Evolutionary conservation across 2,113 vertebrate genomes (phyloP).

Genomic region (Polypterus bichir): DNA sequence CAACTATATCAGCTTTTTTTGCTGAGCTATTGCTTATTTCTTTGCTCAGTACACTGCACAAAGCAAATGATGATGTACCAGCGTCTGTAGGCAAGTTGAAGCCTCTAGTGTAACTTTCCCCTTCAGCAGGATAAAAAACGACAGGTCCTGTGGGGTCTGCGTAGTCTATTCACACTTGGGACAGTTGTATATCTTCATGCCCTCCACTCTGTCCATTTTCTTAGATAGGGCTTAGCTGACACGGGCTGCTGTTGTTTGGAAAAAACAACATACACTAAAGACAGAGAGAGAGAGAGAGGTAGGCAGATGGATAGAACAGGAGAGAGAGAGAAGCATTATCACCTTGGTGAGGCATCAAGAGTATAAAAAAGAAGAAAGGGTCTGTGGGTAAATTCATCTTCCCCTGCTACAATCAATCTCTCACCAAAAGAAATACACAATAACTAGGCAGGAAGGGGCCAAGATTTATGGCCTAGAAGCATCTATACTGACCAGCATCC

Average conservation of each 20-base stretch:
- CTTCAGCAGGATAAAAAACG: constrained; percentile 31
- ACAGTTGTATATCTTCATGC: constrained; percentile 54
- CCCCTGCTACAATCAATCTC: constrained; percentile 96
- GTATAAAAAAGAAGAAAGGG: constrained; percentile 63
- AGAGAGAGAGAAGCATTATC: constrained; percentile 46
- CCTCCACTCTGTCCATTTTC: constrained; percentile 33
- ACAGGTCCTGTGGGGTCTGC: constrained; percentile 9
- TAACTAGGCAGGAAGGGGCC: constrained; percentile 93
- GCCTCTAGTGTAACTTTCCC: constrained; percentile 21
- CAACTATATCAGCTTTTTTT: too few species aligned
- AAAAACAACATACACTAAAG: too few species aligned
- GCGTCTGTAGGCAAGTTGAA: constrained; percentile 20
- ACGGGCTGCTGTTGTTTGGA: too few species aligned
- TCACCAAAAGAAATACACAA: constrained; percentile 98
- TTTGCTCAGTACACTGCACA: not conserved
- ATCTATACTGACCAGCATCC: constrained; percentile 94
- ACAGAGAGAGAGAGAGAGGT: constrained; percentile 26
- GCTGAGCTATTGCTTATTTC: not conserved
- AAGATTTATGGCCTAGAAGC: constrained; percentile 95
- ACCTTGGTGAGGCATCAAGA: constrained; percentile 62
- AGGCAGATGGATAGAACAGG: constrained; percentile 20
- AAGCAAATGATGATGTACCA: constrained; percentile 1
- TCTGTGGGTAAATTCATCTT: constrained; percentile 96
- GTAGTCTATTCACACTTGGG: constrained; percentile 36
- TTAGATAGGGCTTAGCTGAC: constrained; percentile 18